Evolutionary conservation across 2,113 vertebrate genomes (phyloP).

Genomic region (Baryphthengus martii): DNA sequence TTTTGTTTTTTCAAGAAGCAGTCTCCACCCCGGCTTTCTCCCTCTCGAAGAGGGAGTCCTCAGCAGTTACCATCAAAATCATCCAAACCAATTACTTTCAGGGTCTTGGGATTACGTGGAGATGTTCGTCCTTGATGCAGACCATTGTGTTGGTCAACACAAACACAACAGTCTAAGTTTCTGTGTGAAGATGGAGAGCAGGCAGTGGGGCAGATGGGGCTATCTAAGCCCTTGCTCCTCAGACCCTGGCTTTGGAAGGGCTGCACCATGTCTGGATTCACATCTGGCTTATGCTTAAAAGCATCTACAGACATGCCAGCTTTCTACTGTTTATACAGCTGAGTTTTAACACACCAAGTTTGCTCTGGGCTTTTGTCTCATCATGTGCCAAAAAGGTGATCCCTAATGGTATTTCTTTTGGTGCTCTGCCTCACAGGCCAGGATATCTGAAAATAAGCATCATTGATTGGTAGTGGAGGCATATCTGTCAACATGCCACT

Average conservation of each 20-base stretch:
- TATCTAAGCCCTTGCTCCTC: not conserved
- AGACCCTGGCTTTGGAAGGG: not conserved
- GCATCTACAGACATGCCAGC: not conserved
- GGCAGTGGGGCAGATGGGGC: not conserved
- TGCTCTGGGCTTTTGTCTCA: constrained; percentile 38
- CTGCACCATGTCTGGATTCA: not conserved
- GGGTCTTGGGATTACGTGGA: not conserved
- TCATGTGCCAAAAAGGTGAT: not conserved
- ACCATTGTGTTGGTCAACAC: not conserved
- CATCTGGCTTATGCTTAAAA: not conserved
- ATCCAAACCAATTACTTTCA: not conserved
- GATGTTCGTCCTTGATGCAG: not conserved
- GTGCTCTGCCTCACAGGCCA: accelerated
- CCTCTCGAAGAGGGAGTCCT: not conserved
- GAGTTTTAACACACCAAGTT: not conserved
- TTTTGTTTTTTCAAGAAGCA: not conserved
- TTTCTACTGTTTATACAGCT: constrained; percentile 22
- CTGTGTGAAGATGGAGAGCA: not conserved
- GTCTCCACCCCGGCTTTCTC: not conserved
- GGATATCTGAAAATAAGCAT: not conserved
- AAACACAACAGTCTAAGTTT: not conserved
- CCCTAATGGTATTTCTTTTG: constrained; percentile 8
- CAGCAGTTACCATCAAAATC: not conserved
- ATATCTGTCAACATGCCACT: not conserved
- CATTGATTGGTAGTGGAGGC: accelerated